Base-by-base conservation (phyloP, 1,140 invertebrate species). In the Papilio xuthus region DNA sequence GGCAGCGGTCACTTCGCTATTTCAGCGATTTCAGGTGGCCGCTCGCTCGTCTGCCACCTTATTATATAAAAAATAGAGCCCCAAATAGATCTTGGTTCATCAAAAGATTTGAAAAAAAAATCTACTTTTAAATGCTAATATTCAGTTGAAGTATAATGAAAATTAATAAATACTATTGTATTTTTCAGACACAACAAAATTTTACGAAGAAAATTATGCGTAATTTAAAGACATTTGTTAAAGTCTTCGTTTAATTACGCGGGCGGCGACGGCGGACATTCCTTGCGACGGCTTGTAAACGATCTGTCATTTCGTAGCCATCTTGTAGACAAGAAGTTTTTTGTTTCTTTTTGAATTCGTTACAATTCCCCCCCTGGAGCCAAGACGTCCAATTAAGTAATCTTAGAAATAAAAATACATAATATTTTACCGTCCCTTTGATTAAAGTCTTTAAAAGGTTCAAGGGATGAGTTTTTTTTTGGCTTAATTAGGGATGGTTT, bases 281-380 rank as follows among this genome's bases (percentile, higher is more conserved):
- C 90, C 87, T 80, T 80, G 80, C 50, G 50, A 20, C 50, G 50
- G 79, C 80, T 79, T 91, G 91, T 91, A 90, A 92, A 88, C 88
- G 86, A 92, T 91, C 91, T 92, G 91, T 92, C 91, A 92, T 85
- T 87, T 84, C 74, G 85, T 85, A 85, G 86, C 86, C 83, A 88
- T 84, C 80, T 82, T 88, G 83, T 85, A 89, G 85, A 89, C 86
- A 81, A 28, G 78, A 26, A 85, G 78, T 85, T 67, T 85, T 84
- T 82, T 88, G 86, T 86, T 84, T 86, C 75, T 77, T 86, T 86
- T 89, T 89, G 83, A 81, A 81, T 78, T 74, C 74, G 72, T 74
- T 81, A 71, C 78, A 80, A n/a, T n/a, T n/a, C 67, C 82, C 81
- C 73, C 83, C 81, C 73, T 80, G 83, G 80, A 63, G 78, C 47